Evolutionary conservation across 2,797 vertebrate species (phyloP).

Genomic region (Perodicticus potto): DNA sequence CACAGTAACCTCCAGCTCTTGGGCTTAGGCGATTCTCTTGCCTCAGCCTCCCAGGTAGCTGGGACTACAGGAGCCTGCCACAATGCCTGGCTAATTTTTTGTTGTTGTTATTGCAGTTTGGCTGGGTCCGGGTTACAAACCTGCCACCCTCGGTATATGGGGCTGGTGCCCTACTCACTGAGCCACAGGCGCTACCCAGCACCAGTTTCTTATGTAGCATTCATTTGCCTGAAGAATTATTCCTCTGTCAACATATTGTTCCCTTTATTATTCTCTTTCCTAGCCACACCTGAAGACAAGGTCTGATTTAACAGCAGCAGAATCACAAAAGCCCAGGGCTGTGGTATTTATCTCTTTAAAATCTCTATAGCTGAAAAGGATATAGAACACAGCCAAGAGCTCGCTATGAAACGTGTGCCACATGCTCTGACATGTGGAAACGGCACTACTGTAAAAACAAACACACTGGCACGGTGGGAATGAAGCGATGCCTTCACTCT

Average conservation of each 20-base stretch:
- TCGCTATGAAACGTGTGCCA: fast-evolving
- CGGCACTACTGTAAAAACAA: not conserved
- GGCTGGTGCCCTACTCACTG: too few species aligned
- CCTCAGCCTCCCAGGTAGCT: too few species aligned
- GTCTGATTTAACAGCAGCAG: not conserved
- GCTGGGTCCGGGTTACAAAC: too few species aligned
- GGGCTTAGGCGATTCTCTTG: too few species aligned
- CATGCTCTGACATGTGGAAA: not conserved
- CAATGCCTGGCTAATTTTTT: too few species aligned
- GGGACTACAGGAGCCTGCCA: too few species aligned
- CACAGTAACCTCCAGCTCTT: too few species aligned
- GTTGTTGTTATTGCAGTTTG: too few species aligned
- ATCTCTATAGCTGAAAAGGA: not conserved
- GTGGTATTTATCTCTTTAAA: not conserved
- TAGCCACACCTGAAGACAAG: not conserved
- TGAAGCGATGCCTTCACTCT: not conserved
- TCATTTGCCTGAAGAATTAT: slow-evolving; percentile 16
- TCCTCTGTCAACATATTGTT: not conserved
- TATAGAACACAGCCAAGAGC: not conserved
- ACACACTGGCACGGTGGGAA: not conserved
- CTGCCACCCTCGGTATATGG: too few species aligned
- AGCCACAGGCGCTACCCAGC: not conserved
- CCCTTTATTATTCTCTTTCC: not conserved
- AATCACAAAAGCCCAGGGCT: slow-evolving; percentile 12
- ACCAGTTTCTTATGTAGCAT: not conserved